Base-by-base conservation (phyloP, 1,140 invertebrate genomes). In the Drosophila eugracilis region DNA sequence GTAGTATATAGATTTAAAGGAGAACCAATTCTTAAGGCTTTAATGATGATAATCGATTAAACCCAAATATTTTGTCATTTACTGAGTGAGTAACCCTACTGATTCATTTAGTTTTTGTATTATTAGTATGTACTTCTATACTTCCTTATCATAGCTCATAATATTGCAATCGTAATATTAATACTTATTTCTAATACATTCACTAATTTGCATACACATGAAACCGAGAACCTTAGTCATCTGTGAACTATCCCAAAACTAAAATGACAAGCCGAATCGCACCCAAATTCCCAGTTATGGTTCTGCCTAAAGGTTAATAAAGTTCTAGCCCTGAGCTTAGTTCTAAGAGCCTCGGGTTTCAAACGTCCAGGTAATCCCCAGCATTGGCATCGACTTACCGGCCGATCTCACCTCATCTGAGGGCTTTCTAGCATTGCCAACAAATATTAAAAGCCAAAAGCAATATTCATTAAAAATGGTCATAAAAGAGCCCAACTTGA, bases 381-480 rank as follows among this genome's bases (percentile, higher is more conserved):
- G 22, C 30, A n/a, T 21, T 24, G 59, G 54, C 28, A 59, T 28
- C 42, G 21, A n/a, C n/a, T 44, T 26, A 44, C 42, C 6, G n/a
- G n/a, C n/a, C 3, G 42, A 44, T 45, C 14, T 39, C 26, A 24
- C 37, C 57, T 48, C 17, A 36, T 12, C 17, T 5, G 22, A 7
- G 45, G 45, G 28, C 41, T 28, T 24, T 15, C 24, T 39, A 14
- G 12, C 39, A 28, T 21, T 34, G 41, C 67, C 57, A 67, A 50
- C 67, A 75, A 86, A 81, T 81, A 88, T 88, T 75, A 83, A 78
- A 71, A 83, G 74, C 74, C 65, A 59, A 86, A 86, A 75, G 70
- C 63, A 86, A 88, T 86, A 88, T 86, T 86, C 83, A 86, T 86
- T 86, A 86, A 88, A 73, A 88, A 57, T 19, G 19, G 41, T 53